Evolutionary conservation across 2,113 vertebrate genomes (phyloP).

Genomic region (Nannospalax galili): DNA sequence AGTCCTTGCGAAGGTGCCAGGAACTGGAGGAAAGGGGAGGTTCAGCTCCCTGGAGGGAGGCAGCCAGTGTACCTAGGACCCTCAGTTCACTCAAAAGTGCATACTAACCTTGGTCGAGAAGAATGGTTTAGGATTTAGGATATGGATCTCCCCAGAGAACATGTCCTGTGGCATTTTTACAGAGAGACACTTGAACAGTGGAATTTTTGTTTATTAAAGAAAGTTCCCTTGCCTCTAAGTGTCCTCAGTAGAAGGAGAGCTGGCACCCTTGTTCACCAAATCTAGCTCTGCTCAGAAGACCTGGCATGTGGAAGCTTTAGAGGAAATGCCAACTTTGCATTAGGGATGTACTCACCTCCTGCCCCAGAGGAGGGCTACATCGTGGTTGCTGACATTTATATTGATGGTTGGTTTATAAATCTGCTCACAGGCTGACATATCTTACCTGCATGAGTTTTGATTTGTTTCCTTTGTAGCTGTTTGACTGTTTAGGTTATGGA

Average conservation of each 20-base stretch:
- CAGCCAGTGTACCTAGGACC: rapidly evolving
- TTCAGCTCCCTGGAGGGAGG: neutral
- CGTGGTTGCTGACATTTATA: neutral
- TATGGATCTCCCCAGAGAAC: neutral
- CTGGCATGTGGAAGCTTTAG: neutral
- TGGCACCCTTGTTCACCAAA: neutral
- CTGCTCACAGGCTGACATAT: neutral
- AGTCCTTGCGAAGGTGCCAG: neutral
- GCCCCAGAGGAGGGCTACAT: neutral
- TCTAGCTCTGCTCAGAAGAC: neutral
- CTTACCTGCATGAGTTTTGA: neutral
- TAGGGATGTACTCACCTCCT: rapidly evolving
- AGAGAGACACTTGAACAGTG: neutral
- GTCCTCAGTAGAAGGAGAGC: neutral
- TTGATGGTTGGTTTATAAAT: neutral
- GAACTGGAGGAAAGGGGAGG: neutral
- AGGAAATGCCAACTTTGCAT: neutral
- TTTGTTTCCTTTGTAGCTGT: neutral
- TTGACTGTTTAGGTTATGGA: neutral
- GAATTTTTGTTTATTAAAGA: constrained; percentile 10
- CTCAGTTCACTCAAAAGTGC: neutral
- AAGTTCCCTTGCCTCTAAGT: neutral
- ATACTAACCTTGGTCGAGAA: neutral
- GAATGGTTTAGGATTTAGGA: neutral
- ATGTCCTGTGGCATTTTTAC: neutral